Evolutionary conservation across 2,888 invertebrate genomes (phyloP).

Genomic region (Beris chalybata): DNA sequence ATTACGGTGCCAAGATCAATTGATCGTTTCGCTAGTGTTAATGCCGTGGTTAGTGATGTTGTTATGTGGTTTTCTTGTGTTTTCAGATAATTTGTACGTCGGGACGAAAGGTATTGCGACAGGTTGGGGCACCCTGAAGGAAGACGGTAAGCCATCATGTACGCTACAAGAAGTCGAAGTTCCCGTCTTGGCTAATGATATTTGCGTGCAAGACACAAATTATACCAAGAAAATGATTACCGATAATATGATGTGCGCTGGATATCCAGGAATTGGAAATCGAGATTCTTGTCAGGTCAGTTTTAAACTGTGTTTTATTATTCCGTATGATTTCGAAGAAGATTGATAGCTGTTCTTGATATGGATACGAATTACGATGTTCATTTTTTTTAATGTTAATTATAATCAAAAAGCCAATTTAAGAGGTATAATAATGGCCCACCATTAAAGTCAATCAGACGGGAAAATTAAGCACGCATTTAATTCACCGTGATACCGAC

Average conservation of each 20-base stretch:
- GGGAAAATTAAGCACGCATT: too few species aligned
- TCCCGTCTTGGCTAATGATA: slow-evolving; percentile 64
- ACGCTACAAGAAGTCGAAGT: slow-evolving; percentile 82
- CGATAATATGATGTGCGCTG: slow-evolving; percentile 87
- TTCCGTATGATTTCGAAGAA: too few species aligned
- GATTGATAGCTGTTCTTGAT: too few species aligned
- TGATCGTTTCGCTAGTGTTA: slow-evolving; percentile 24
- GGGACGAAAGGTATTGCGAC: slow-evolving; percentile 74
- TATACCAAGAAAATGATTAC: slow-evolving; percentile 84
- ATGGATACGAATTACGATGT: too few species aligned
- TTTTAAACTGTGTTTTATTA: neutral
- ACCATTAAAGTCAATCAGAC: too few species aligned
- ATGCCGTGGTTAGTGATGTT: slow-evolving; percentile 21
- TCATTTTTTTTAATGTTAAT: too few species aligned
- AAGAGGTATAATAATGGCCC: too few species aligned
- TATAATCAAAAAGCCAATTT: too few species aligned
- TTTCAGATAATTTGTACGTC: slow-evolving; percentile 68
- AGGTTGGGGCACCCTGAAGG: slow-evolving; percentile 87
- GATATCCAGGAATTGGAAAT: slow-evolving; percentile 69
- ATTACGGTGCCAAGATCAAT: slow-evolving; percentile 7
- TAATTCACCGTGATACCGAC: too few species aligned
- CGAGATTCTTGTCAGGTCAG: slow-evolving; percentile 82
- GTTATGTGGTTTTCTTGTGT: slow-evolving; percentile 11
- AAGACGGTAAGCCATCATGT: slow-evolving; percentile 84
- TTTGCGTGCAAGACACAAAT: slow-evolving; percentile 71